A percentile compares a stretch with the other conserved stretches of the same genome.
phyloP scores from a whole-genome alignment of 1,140 invertebrate species.

The Anadara kagoshimensis region DNA sequence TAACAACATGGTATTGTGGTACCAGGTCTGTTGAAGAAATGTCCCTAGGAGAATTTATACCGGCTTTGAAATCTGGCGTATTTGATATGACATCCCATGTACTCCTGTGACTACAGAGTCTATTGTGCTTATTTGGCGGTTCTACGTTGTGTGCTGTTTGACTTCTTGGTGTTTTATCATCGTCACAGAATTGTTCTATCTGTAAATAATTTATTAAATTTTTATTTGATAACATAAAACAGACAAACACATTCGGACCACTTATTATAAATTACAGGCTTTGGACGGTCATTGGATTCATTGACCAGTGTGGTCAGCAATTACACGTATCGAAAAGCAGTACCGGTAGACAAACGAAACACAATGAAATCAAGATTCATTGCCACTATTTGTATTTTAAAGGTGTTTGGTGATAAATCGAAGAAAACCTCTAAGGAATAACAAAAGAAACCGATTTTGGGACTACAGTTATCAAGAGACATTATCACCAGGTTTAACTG shows the following conservation, averaged over 20 bases:
- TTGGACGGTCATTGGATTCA: too few relatives aligned
- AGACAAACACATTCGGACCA: too few relatives aligned
- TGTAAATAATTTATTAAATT: slow-evolving; percentile 42
- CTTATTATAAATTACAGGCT: background rate
- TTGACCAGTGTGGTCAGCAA: too few relatives aligned
- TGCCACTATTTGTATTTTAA: too few relatives aligned
- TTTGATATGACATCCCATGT: slow-evolving; percentile 79
- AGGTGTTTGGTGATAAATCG: too few relatives aligned
- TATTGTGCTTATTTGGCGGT: slow-evolving; percentile 82
- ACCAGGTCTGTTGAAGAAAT: slow-evolving; percentile 15
- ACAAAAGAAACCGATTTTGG: too few relatives aligned
- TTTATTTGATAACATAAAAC: background rate
- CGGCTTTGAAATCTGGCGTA: slow-evolving; percentile 23
- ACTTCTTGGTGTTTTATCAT: slow-evolving; percentile 49
- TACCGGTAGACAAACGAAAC: too few relatives aligned
- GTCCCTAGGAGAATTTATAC: slow-evolving; percentile 15
- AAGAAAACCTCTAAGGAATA: too few relatives aligned
- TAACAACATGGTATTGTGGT: slow-evolving; percentile 28
- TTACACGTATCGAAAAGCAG: too few relatives aligned
- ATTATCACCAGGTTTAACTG: too few relatives aligned
- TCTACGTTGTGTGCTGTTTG: slow-evolving; percentile 77
- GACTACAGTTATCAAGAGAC: too few relatives aligned
- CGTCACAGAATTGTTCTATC: slow-evolving; percentile 79
- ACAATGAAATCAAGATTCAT: too few relatives aligned
- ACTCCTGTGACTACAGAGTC: slow-evolving; percentile 79